Evolutionary conservation across 1,140 invertebrate species (phyloP).

Genomic region (Anagrus nilaparvatae): DNA sequence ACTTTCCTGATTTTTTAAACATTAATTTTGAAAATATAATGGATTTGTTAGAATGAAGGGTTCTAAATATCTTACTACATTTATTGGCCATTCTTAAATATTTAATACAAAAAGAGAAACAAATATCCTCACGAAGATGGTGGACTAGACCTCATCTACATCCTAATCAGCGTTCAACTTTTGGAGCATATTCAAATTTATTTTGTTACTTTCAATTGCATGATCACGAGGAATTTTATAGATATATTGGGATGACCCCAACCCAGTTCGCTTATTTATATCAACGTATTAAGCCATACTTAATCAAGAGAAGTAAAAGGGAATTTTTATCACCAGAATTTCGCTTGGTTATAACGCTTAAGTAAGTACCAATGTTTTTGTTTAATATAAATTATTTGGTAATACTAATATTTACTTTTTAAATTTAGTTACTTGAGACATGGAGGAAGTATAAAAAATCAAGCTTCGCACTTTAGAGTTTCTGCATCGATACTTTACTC

Average conservation of each 20-base stretch:
- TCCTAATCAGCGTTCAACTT: too few relatives aligned
- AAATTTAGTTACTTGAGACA: constrained; percentile 2
- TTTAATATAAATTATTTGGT: background rate
- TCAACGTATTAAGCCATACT: background rate
- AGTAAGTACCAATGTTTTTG: background rate
- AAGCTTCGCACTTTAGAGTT: background rate
- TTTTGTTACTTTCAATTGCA: background rate
- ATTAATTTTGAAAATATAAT: too few relatives aligned
- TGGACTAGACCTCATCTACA: too few relatives aligned
- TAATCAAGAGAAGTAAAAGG: background rate
- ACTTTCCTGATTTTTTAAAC: too few relatives aligned
- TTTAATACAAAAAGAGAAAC: too few relatives aligned
- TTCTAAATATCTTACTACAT: too few relatives aligned
- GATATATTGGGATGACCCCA: background rate
- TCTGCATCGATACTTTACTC: background rate
- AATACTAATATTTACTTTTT: too few relatives aligned
- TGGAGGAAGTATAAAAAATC: background rate
- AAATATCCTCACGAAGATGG: too few relatives aligned
- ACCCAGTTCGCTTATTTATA: background rate
- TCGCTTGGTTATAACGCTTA: background rate
- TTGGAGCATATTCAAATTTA: background rate
- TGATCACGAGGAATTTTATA: background rate
- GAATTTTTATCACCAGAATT: background rate
- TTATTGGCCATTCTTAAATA: too few relatives aligned
- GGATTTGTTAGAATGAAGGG: too few relatives aligned